These are phyloP conservation scores for Harpagoxenus sublaevis DNA, from an alignment of 2,888 invertebrate species.

Conservation along the genomic window DNA sequence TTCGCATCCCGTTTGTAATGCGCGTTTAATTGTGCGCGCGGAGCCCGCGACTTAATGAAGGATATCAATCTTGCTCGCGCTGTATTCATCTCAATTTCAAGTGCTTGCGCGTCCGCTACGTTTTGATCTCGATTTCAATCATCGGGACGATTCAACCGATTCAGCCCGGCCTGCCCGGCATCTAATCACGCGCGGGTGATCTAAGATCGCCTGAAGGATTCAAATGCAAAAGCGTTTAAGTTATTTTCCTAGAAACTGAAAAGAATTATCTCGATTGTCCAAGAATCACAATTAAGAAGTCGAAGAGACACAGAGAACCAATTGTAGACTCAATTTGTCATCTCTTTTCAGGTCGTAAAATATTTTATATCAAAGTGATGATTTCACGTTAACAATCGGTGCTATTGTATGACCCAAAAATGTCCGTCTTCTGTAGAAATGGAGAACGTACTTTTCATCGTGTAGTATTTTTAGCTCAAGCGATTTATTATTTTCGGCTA, in stretches of 20 bases:
- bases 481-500: slow-evolving; percentile 21
- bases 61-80: slow-evolving; percentile 76
- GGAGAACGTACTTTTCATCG: neutral
- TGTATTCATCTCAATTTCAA: slow-evolving; percentile 72
- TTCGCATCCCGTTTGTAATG: slow-evolving; percentile 75
- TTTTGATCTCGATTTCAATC: slow-evolving; percentile 54
- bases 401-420: neutral
- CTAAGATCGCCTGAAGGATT: neutral
- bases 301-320: neutral
- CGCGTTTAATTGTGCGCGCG: slow-evolving; percentile 75
- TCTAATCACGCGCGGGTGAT: slow-evolving; percentile 9
- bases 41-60: slow-evolving; percentile 70
- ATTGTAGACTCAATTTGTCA: too few relatives aligned
- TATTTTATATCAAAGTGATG: neutral
- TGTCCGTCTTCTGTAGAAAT: neutral
- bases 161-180: neutral
- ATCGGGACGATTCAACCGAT: slow-evolving; percentile 40
- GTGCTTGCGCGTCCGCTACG: slow-evolving; percentile 53
- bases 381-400: neutral
- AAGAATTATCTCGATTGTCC: neutral
- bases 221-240: neutral
- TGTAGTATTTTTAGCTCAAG: neutral
- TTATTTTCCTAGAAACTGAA: neutral
- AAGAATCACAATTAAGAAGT: neutral
- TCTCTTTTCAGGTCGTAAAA: neutral